phyloP scores from a whole-genome alignment of 2,888 invertebrate species.

The Sarcophaga carnaria region DNA sequence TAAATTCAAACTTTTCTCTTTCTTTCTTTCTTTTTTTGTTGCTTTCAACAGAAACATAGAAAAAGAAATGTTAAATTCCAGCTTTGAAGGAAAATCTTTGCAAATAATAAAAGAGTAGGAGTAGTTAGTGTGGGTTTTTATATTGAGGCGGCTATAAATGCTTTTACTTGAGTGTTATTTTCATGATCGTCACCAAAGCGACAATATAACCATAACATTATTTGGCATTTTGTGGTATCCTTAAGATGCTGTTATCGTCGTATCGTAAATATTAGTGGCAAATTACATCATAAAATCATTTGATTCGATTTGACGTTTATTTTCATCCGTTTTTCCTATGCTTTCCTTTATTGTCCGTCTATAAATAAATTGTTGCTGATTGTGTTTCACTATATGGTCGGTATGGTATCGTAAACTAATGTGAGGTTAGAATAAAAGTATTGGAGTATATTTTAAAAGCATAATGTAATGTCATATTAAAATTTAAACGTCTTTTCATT shows the following conservation, averaged over 20 bases:
- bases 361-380: slow-evolving; percentile 2
- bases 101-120: background rate
- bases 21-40: background rate
- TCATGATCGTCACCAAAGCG: slow-evolving; percentile 76
- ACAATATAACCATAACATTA: slow-evolving; percentile 81
- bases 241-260: slow-evolving; percentile 78
- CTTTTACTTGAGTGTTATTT: slow-evolving; percentile 46
- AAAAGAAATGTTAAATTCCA: background rate
- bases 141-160: slow-evolving; percentile 48
- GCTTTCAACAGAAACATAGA: background rate
- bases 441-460: background rate
- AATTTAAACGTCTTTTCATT: too few species aligned
- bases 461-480: too few species aligned
- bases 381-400: background rate
- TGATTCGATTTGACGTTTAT: slow-evolving; percentile 82
- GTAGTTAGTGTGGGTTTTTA: slow-evolving; percentile 5
- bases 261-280: slow-evolving; percentile 82
- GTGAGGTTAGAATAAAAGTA: background rate
- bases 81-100: background rate
- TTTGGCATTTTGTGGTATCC: slow-evolving; percentile 78
- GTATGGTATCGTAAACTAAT: slow-evolving; percentile 1
- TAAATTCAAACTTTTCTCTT: background rate
- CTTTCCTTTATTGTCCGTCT: background rate
- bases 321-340: slow-evolving; percentile 68
- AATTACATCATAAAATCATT: slow-evolving; percentile 82